Base-by-base conservation (phyloP, 2,797 vertebrate genomes). In the Carapus acus region DNA sequence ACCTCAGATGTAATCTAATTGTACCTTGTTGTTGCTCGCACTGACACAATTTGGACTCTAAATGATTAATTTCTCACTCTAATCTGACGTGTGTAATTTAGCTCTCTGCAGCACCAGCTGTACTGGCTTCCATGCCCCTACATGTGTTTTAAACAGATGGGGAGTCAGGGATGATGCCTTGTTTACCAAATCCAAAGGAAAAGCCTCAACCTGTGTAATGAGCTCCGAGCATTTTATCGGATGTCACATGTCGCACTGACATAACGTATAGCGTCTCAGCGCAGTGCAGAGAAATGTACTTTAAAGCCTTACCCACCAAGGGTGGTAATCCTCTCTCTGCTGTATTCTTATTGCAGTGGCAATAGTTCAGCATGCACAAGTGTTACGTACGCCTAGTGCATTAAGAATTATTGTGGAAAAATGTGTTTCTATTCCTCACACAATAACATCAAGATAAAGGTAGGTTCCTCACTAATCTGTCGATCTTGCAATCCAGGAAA, bases 181-280 rank as follows among this genome's bases (percentile, higher is more conserved):
- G 22, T 37, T 13, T 19, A 50, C 50, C 47, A 77, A 75, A 74
- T 71, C 67, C 59, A 53, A 27, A 31, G 23, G 59, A 18, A 58
- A 38, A 54, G 23, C 23, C 6, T 11, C 20, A 27, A 54, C 48
- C 51, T 20, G 18, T 53, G 36, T 42, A 29, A 33, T 60, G 71
- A 73, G 58, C 56, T 51, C 43, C 18, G 23, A 21, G 43, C 50
- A 55, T 59, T 53, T 52, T 33, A 45, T 41, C 33, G 43, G n/a
- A 54, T 42, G 19, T 60, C 51, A 72, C 2, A 67, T 48, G 23
- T 48, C 21, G 43, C 7, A 14, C n/a, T 39, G 23, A 46, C 48
- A 57, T 19, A 4, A 8, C 14, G 20, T 52, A 9, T 43, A 34
- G 44, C 7, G 13, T 43, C 36, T 52, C 54, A 17, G 16, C 46